phyloP scores from a whole-genome alignment of 1,140 invertebrate species.

The Zeugodacus cucurbitae region DNA sequence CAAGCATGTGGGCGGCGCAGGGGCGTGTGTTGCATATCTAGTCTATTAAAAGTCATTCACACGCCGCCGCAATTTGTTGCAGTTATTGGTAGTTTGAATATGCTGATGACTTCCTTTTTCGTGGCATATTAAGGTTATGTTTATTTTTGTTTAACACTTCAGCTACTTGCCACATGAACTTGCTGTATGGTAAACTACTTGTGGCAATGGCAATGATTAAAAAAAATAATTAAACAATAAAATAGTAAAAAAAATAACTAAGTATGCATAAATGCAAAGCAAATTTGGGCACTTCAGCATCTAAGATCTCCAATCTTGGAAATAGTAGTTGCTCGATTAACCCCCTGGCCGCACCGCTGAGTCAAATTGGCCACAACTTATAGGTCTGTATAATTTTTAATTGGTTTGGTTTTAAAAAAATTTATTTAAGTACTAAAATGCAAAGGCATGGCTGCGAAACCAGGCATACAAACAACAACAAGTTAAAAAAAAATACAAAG shows the following conservation, averaged over 20 bases:
- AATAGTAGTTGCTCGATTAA: too few relatives aligned
- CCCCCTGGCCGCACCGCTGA: too few relatives aligned
- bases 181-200: not conserved
- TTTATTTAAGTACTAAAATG: too few relatives aligned
- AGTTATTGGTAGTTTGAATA: not conserved
- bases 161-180: not conserved
- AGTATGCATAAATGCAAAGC: not conserved
- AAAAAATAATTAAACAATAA: too few relatives aligned
- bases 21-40: not conserved
- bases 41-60: not conserved
- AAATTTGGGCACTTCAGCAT: not conserved
- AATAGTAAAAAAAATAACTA: not conserved
- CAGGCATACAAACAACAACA: too few relatives aligned
- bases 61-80: not conserved
- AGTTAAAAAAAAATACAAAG: not conserved
- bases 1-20: not conserved
- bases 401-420: too few relatives aligned
- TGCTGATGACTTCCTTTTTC: constrained; percentile 6
- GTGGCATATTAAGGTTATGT: not conserved
- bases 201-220: not conserved
- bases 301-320: too few relatives aligned
- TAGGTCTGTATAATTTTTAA: too few relatives aligned
- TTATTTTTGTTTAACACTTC: not conserved
- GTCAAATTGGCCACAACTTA: too few relatives aligned
- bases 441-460: too few relatives aligned